phyloP scores from a whole-genome alignment of 2,113 vertebrate species.

The Chaetodon trifascialis region DNA sequence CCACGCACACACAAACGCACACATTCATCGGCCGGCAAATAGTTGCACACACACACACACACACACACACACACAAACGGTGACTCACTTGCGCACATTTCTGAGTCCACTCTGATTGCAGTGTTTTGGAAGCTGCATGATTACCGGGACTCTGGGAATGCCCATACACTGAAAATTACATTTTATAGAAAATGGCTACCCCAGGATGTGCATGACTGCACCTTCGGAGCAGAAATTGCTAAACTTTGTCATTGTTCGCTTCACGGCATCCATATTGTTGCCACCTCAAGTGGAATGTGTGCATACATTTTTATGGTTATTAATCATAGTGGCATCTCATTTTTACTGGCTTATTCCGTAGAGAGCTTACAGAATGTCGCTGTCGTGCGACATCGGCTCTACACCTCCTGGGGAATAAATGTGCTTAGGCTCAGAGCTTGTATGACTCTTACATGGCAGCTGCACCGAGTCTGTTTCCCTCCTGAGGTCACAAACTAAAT shows the following conservation, averaged over 20 bases:
- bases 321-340: conserved; percentile 75
- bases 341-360: conserved; percentile 56
- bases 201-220: conserved; percentile 26
- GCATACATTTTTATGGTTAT: conserved; percentile 61
- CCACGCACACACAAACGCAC: background rate
- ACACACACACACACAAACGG: background rate
- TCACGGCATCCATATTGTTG: conserved; percentile 41
- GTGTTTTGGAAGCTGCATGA: conserved; percentile 31
- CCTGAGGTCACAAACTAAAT: conserved; percentile 43
- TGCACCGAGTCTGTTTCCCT: conserved; percentile 22
- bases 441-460: conserved; percentile 55
- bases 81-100: background rate
- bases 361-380: conserved; percentile 46
- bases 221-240: conserved; percentile 43
- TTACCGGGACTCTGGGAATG: conserved; percentile 21
- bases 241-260: conserved; percentile 57
- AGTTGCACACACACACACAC: background rate
- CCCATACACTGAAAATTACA: conserved; percentile 33
- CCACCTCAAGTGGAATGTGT: conserved; percentile 47
- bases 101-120: conserved; percentile 21
- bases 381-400: conserved; percentile 38
- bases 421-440: conserved; percentile 55
- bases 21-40: background rate
- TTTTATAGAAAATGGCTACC: conserved; percentile 32
- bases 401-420: conserved; percentile 57